These are phyloP conservation scores for Seriola aureovittata DNA, from an alignment of 2,113 vertebrate species.

Conservation along the genomic window DNA sequence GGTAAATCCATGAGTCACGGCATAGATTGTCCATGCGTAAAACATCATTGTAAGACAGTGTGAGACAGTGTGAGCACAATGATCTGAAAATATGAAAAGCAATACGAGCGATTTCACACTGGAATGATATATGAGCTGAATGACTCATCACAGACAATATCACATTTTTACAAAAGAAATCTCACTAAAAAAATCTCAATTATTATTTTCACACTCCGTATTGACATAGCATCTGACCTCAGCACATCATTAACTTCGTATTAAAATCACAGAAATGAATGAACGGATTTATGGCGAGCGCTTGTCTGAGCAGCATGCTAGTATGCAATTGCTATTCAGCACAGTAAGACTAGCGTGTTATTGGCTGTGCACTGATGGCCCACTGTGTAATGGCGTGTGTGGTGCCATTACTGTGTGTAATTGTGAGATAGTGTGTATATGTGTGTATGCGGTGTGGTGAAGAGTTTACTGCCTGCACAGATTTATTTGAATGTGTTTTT, in stretches of 20 bases:
- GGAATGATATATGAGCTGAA: constrained; percentile 6
- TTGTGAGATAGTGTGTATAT: neutral
- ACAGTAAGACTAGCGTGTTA: constrained; percentile 35
- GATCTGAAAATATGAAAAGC: constrained; percentile 34
- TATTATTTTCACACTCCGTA: constrained; percentile 13
- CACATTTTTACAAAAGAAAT: neutral
- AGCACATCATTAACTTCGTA: constrained; percentile 59
- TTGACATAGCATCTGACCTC: constrained; percentile 30
- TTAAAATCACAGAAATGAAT: constrained; percentile 43
- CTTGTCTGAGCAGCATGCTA: constrained; percentile 33
- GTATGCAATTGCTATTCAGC: constrained; percentile 40
- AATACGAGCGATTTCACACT: constrained; percentile 37
- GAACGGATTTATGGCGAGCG: neutral
- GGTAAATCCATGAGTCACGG: constrained; percentile 28
- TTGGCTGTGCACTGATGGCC: constrained; percentile 44
- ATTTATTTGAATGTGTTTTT: constrained; percentile 3
- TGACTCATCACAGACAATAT: constrained; percentile 29
- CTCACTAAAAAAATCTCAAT: neutral
- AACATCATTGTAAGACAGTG: constrained; percentile 7
- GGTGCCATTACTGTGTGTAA: constrained; percentile 38
- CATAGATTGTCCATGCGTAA: constrained; percentile 7
- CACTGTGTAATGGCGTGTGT: constrained; percentile 52
- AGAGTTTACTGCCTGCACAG: neutral
- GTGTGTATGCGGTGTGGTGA: constrained; percentile 7
- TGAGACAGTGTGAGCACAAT: constrained; percentile 4